Base-by-base conservation (phyloP, 2,888 invertebrate genomes). In the Neoaliturus tenellus region DNA sequence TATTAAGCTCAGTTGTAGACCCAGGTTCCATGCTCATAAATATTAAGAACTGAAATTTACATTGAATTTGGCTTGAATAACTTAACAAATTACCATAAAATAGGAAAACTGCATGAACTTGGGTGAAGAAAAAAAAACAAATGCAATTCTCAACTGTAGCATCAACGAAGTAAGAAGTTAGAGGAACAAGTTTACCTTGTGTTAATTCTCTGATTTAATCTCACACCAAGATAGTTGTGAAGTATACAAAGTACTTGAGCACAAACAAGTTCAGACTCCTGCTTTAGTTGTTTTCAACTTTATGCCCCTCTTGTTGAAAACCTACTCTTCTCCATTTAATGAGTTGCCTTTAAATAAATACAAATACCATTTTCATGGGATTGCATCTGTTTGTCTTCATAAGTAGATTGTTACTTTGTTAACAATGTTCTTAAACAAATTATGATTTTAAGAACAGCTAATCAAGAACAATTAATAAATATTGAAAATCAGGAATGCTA, bases 231-330 rank as follows among this genome's bases (percentile, higher is more conserved):
- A 62, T 62, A 28, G 62, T 62, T 62, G 62, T 28, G 28, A 62
- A 62, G 62, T 62, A 62, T 62, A 62, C 62, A 25, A 62, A 62
- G 62, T 62, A 62, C 62, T 62, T 62, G 23, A 23, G 55, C 55
- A 55, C 28, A 62, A 31, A 28, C 62, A 62, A 62, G 28, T 62
- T 62, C 28, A 62, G 62, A 62, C 62, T 62, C 14, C 28, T 28
- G 62, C 62, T 62, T n/a, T 62, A 62, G 62, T 62, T 62, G 62
- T 28, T 62, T n/a, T 62, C 62, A 62, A 62, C 62, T 62, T 62
- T 31, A 62, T 28, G 14, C 62, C 62, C 31, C 23, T 62, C 62
- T 62, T 28, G 62, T 62, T 62, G 62, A 62, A 62, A 62, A 28
- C 28, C 62, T 62, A 31, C 62, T 28, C 28, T 62, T 62, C 62